phyloP scores from a whole-genome alignment of 2,888 invertebrate genomes.

The Labia minor region DNA sequence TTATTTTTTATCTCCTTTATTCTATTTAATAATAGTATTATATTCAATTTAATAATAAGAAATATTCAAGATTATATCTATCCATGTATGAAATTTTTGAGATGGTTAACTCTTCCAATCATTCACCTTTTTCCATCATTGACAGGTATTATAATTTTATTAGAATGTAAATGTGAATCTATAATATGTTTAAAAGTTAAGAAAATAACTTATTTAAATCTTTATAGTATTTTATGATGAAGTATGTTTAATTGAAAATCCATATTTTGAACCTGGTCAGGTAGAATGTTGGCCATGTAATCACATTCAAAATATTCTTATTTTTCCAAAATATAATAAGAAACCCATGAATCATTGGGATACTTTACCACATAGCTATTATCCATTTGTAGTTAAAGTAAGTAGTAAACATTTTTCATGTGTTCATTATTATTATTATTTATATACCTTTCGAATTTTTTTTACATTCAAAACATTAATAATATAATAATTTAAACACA shows the following conservation, averaged over 20 bases:
- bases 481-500: too few relatives aligned
- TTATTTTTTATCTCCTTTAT: constrained; percentile 37
- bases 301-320: constrained; percentile 53
- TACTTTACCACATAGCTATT: constrained; percentile 42
- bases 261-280: constrained; percentile 67
- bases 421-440: not conserved
- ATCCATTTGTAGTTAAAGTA: constrained; percentile 46
- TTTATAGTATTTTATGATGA: constrained; percentile 66
- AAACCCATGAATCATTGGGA: constrained; percentile 35
- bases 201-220: not conserved
- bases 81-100: constrained; percentile 61
- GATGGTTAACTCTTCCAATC: constrained; percentile 64
- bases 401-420: constrained; percentile 19
- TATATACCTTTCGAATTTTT: not conserved
- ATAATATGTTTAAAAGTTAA: constrained; percentile 19
- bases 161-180: too few relatives aligned
- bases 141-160: too few relatives aligned
- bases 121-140: constrained; percentile 60
- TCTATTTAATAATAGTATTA: constrained; percentile 45
- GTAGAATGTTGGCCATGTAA: constrained; percentile 80
- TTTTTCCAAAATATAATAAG: constrained; percentile 46
- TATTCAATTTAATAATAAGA: constrained; percentile 55
- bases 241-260: constrained; percentile 72
- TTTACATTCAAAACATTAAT: too few relatives aligned
- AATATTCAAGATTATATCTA: constrained; percentile 71